Percentiles rank a stretch among this genome's conserved stretches.
Evolutionary conservation across 2,113 vertebrate species (phyloP).

Genomic region (Rhea pennata): DNA sequence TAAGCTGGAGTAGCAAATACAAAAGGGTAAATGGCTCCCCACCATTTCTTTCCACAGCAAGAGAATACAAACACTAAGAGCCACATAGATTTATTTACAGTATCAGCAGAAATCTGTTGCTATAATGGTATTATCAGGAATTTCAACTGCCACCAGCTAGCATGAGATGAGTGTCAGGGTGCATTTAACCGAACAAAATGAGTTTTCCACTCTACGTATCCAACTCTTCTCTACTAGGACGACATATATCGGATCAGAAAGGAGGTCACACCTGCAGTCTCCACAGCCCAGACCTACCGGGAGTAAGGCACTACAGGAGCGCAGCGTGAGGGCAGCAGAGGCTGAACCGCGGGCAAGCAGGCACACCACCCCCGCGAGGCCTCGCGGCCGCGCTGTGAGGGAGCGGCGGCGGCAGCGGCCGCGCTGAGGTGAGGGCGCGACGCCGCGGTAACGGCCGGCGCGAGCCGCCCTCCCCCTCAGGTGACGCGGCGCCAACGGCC

Average conservation of each 20-base stretch:
- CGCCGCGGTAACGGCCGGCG: not conserved
- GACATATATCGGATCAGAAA: not conserved
- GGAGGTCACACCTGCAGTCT: not conserved
- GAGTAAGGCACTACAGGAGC: too few relatives aligned
- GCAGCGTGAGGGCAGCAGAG: rapidly evolving
- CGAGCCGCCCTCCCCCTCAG: not conserved
- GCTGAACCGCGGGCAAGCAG: not conserved
- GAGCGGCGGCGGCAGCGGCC: too few relatives aligned
- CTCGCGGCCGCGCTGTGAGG: too few relatives aligned
- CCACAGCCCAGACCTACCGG: not conserved
- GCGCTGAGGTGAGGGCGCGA: too few relatives aligned
- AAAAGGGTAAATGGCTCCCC: not conserved
- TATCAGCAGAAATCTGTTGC: too few relatives aligned
- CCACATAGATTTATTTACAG: not conserved
- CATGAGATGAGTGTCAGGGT: not conserved
- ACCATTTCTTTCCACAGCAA: not conserved
- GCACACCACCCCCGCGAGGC: too few relatives aligned
- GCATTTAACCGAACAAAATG: not conserved
- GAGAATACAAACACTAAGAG: not conserved
- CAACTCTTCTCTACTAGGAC: not conserved
- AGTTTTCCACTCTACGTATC: not conserved
- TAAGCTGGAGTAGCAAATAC: not conserved
- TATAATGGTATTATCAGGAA: not conserved
- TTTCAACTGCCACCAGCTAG: not conserved
- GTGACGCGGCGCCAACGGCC: too few relatives aligned